phyloP scores from a whole-genome alignment of 2,888 invertebrate genomes.

The Neoscelio sp. region DNA sequence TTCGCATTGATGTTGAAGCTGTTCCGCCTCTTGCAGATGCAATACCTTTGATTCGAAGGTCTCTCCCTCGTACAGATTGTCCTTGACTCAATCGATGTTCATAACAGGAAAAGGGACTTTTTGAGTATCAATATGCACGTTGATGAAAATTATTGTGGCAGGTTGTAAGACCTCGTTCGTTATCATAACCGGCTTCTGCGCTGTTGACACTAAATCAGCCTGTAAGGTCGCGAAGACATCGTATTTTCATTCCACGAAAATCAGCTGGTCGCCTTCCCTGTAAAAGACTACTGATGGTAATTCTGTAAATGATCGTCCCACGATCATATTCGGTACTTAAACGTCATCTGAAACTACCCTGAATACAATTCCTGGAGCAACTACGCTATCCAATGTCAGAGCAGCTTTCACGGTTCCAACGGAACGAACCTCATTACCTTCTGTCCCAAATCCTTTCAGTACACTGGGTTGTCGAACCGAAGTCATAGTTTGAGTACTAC shows the following conservation, averaged over 20 bases:
- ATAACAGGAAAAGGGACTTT: neutral
- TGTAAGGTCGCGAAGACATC: no score
- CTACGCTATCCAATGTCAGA: neutral
- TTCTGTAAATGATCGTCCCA: slow-evolving; percentile 69
- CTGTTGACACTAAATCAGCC: no score
- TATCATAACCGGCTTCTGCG: neutral
- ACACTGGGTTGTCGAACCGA: slow-evolving; percentile 38
- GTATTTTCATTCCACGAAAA: neutral
- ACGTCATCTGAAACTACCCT: slow-evolving; percentile 69
- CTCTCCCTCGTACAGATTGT: neutral
- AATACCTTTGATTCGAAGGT: no score
- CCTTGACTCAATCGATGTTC: neutral
- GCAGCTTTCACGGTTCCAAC: slow-evolving; percentile 4
- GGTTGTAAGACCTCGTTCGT: neutral
- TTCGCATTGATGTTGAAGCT: no score
- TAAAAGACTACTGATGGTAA: slow-evolving; percentile 54
- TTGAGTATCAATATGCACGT: neutral
- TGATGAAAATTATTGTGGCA: neutral
- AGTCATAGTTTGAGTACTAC: slow-evolving; percentile 22
- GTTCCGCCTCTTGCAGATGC: no score
- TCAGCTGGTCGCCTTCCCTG: neutral
- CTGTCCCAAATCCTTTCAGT: slow-evolving; percentile 45
- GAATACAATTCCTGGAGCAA: slow-evolving; percentile 1
- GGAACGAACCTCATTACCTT: slow-evolving; percentile 6
- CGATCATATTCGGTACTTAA: slow-evolving; percentile 63